phyloP scores from a whole-genome alignment of 2,113 vertebrate genomes.

The Xyrauchen texanus region DNA sequence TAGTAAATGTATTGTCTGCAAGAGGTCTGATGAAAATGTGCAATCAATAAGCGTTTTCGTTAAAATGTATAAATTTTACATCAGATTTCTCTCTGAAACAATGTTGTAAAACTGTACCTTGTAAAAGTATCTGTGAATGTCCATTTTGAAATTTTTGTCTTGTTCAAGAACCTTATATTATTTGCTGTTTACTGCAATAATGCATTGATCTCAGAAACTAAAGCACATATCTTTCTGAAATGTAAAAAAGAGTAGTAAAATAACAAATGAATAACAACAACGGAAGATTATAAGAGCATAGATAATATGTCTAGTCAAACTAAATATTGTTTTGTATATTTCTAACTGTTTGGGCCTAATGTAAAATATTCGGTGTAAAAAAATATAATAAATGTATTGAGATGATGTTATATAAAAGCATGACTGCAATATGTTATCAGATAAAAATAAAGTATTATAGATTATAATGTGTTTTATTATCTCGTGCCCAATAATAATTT shows the following conservation, averaged over 20 bases:
- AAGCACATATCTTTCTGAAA: slow-evolving; percentile 87
- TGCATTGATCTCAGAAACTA: slow-evolving; percentile 90
- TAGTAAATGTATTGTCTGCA: slow-evolving; percentile 66
- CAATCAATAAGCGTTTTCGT: slow-evolving; percentile 75
- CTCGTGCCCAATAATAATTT: not conserved
- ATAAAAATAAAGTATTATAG: slow-evolving; percentile 98
- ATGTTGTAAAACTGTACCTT: slow-evolving; percentile 88
- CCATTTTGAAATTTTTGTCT: slow-evolving; percentile 84
- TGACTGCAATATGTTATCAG: slow-evolving; percentile 94
- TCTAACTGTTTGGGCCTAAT: slow-evolving; percentile 94
- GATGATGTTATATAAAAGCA: slow-evolving; percentile 98
- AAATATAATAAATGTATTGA: slow-evolving; percentile 93
- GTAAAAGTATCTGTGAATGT: slow-evolving; percentile 93
- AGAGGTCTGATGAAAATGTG: slow-evolving; percentile 74
- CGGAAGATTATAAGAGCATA: slow-evolving; percentile 68
- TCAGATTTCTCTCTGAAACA: slow-evolving; percentile 79
- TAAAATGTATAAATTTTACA: slow-evolving; percentile 79
- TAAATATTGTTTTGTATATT: slow-evolving; percentile 86
- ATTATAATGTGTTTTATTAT: slow-evolving; percentile 69
- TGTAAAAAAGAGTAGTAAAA: slow-evolving; percentile 77
- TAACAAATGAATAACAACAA: slow-evolving; percentile 75
- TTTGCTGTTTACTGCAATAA: slow-evolving; percentile 94
- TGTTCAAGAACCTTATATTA: slow-evolving; percentile 78
- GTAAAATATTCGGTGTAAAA: slow-evolving; percentile 97
- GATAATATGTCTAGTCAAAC: slow-evolving; percentile 80